Evolutionary conservation across 2,113 vertebrate genomes (phyloP), one percentile per base, ranked within the genome.

Genomic region (Hippoglossus stenolepis): DNA sequence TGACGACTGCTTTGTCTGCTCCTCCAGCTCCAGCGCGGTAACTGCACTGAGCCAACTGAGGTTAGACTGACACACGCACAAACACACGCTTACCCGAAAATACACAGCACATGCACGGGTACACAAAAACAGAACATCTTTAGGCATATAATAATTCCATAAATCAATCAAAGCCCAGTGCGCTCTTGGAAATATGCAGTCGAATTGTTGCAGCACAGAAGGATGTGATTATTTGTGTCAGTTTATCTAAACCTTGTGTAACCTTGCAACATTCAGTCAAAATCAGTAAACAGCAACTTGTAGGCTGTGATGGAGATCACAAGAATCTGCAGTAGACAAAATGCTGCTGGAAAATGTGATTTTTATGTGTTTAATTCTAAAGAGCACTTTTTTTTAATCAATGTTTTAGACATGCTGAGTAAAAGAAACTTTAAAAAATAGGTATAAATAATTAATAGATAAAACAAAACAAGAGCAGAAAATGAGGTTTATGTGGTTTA

Each of bases 1-100:
- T 85, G 90, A 85, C 70, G 73, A 85, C 82, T 56, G 81, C 85
- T 86, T 83, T 87, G 89, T 89, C 86, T 88, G 83, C 62, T 83
- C 65, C 45, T 79, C 67, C 3, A 26, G 78, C 83, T 84, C 17
- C 69, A 71, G 61, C 3, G n/a, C 24, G 72, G 77, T 79, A 73
- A 84, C 78, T 70, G 75, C 62, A 51, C 66, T 14, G 61, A 79
- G 80, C 40, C 15, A 60, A n/a, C 76, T 59, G 70, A 84, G 66
- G 63, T 67, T 60, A 49, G 3, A 73, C 65, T 24, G 60, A 21
- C 62, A 54, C 64, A 66, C 77, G 58, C 61, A 68, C 65, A 61
- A 80, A 14, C 47, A 51, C 47, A 51, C 47, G 11, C 18, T 38
- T 24, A 61, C 59, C 28, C 35, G 38, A 61, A 60, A 74, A 81